Conservation (phyloP, 2,888 invertebrate species). For the Polyommatus iphigenia region DNA sequence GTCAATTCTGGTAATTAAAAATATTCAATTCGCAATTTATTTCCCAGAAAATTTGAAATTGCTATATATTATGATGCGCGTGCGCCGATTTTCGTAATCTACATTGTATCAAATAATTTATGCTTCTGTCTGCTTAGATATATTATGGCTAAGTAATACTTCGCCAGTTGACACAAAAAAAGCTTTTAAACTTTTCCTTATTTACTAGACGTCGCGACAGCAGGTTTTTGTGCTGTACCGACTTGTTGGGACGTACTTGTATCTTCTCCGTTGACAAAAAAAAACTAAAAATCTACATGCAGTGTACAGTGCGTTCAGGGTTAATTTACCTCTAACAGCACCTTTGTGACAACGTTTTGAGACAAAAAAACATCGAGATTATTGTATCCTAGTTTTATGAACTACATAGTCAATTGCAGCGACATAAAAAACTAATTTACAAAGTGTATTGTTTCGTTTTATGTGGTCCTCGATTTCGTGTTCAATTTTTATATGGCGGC, state of each 20-base stretch:
- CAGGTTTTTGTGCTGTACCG: background rate
- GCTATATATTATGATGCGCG: too few relatives aligned
- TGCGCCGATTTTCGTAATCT: too few relatives aligned
- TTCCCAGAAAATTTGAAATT: too few relatives aligned
- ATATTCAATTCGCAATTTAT: too few relatives aligned
- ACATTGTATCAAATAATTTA: too few relatives aligned
- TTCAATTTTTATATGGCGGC: conserved; percentile 35
- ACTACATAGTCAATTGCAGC: conserved; percentile 1
- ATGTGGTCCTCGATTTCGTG: conserved; percentile 32
- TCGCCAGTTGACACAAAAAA: background rate
- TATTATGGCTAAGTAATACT: background rate
- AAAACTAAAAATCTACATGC: background rate
- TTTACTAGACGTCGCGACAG: background rate
- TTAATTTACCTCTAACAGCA: background rate
- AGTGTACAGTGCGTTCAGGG: too few relatives aligned
- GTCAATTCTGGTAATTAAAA: too few relatives aligned
- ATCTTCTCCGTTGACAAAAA: too few relatives aligned
- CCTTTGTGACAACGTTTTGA: background rate
- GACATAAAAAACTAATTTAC: conserved; percentile 21
- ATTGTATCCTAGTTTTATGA: background rate
- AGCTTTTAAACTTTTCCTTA: background rate
- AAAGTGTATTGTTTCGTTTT: conserved; percentile 30
- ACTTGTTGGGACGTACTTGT: background rate
- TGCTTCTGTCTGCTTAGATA: too few relatives aligned
- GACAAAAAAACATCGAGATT: background rate